Base-by-base conservation (phyloP, 2,888 invertebrate species). In the Apamea sordens region DNA sequence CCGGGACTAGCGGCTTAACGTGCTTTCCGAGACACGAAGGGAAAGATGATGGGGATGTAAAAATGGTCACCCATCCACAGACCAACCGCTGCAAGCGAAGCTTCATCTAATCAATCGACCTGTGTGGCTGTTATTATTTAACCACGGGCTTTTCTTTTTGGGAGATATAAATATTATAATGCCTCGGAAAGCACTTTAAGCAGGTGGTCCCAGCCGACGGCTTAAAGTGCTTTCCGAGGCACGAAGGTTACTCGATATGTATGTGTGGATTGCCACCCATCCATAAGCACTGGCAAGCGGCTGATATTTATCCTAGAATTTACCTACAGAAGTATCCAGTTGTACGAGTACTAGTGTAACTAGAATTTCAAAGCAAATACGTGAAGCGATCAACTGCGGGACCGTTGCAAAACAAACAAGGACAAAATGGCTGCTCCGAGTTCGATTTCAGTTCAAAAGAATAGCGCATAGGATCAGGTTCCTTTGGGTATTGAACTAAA, bases 341-440 rank as follows among this genome's bases (percentile, higher is more conserved):
- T 50, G 36, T 59, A 64, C 47, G 1, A 41, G n/a, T 28, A 64
- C 69, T 73, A 63, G 75, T 79, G 86, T 89, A 87, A 88, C 89
- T 88, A 86, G 80, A 86, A 89, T 88, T 86, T 86, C 86, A 84
- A 88, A 80, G 85, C 73, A 86, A 89, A 86, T 82, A 79, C 75
- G 71, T 44, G 63, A 67, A 59, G 44, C 53, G 47, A 41, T 32
- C 56, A 61, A 72, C 69, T 75, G 32, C n/a, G 67, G 63, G 32
- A 63, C 63, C n/a, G 4, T 82, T 82, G 36, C 65, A 76, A 76
- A 82, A 82, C 76, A 78, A 78, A 82, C 71, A 32, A 56, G 44
- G 41, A 24, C 70, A 79, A 76, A 76, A 83, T 79, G 83, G 71
- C 50, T 8, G 59, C 13, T 2, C 3, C 1, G 13, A 73, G 73